Evolutionary conservation across 92 coral and sea anemone species (phyloP).

Genomic region (Parazoanthus darwini): DNA sequence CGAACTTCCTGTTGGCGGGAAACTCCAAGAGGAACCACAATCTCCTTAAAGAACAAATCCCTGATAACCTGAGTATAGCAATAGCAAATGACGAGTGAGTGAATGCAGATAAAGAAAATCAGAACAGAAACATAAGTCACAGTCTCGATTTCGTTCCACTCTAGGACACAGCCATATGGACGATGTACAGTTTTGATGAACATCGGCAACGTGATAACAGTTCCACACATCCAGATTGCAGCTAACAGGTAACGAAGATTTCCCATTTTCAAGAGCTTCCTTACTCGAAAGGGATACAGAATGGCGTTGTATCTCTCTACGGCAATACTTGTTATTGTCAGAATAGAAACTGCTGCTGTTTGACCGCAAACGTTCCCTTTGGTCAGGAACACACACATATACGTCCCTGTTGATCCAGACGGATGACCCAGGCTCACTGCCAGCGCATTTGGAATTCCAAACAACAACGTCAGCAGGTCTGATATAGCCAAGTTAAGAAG

Average conservation of each 20-base stretch:
- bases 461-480: slow-evolving; percentile 40
- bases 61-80: slow-evolving; percentile 45
- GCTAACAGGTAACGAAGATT: slow-evolving; percentile 31
- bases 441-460: slow-evolving; percentile 48
- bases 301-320: slow-evolving; percentile 57
- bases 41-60: slow-evolving; percentile 30
- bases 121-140: slow-evolving; percentile 5
- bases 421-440: slow-evolving; percentile 44
- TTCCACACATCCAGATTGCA: slow-evolving; percentile 23
- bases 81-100: slow-evolving; percentile 13
- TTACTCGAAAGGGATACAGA: slow-evolving; percentile 38
- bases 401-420: slow-evolving; percentile 21
- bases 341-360: slow-evolving; percentile 33
- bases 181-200: slow-evolving; percentile 9
- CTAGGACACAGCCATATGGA: slow-evolving; percentile 1
- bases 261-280: slow-evolving; percentile 23
- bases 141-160: slow-evolving; percentile 1
- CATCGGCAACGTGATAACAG: slow-evolving; percentile 9
- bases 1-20: slow-evolving; percentile 19
- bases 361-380: slow-evolving; percentile 32
- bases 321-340: slow-evolving; percentile 45
- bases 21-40: slow-evolving; percentile 24
- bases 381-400: slow-evolving; percentile 44
- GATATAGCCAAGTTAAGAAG: slow-evolving; percentile 41
- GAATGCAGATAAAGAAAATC: slow-evolving; percentile 9